Evolutionary conservation across 2,113 vertebrate species (phyloP).

Genomic region (Polyodon spathula): DNA sequence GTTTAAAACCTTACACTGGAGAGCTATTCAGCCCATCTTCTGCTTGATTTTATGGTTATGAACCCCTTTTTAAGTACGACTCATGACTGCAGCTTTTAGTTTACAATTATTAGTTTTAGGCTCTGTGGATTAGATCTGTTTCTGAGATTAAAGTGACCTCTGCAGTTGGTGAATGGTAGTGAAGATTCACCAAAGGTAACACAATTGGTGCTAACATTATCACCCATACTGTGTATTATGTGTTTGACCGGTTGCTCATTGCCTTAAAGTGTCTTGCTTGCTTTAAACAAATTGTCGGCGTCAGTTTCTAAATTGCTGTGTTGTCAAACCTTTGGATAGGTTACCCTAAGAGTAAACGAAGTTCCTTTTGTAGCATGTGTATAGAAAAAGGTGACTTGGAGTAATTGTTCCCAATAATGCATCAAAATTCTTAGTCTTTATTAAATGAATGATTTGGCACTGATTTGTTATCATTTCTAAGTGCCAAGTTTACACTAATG

Average conservation of each 20-base stretch:
- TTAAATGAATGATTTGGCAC: no score
- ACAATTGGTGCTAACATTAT: slow-evolving; percentile 17
- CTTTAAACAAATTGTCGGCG: neutral
- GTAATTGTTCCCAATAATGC: no score
- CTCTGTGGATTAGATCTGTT: neutral
- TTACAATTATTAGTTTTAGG: neutral
- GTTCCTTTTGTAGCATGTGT: no score
- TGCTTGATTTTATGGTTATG: no score
- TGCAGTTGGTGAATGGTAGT: slow-evolving; percentile 17
- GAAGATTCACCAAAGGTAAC: slow-evolving; percentile 16
- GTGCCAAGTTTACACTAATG: no score
- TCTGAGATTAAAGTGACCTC: slow-evolving; percentile 20
- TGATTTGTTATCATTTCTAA: no score
- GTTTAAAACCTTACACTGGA: no score
- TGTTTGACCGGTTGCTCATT: slow-evolving; percentile 16
- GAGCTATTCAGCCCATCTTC: no score
- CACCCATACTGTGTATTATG: slow-evolving; percentile 23
- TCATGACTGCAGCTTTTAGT: neutral
- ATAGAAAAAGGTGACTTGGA: no score
- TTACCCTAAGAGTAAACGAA: no score
- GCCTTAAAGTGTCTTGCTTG: slow-evolving; percentile 25
- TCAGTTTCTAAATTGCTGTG: neutral
- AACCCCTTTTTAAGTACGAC: no score
- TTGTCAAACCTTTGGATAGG: neutral
- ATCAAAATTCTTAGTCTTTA: no score